phyloP scores from a whole-genome alignment of 2,797 vertebrate genomes.

The Benthosema pterotum region DNA sequence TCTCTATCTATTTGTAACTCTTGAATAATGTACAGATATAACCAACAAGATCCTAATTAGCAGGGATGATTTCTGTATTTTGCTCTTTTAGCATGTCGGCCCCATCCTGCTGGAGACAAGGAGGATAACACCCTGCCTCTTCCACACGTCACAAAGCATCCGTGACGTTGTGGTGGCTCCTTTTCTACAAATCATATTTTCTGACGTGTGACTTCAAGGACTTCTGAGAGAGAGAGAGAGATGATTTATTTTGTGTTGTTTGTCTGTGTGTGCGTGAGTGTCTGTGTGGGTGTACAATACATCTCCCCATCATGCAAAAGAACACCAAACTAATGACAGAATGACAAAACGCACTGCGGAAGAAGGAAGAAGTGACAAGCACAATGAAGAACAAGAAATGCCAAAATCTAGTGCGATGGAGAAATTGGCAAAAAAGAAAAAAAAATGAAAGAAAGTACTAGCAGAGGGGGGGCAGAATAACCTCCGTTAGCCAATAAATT shows the following conservation, averaged over 20 bases:
- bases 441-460: conserved; percentile 44
- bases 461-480: conserved; percentile 2
- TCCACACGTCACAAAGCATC: conserved; percentile 56
- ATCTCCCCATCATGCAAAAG: too few species aligned
- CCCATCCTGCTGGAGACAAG: conserved; percentile 41
- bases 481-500: background rate
- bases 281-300: too few species aligned
- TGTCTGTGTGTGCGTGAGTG: conserved; percentile 14
- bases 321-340: conserved; percentile 15
- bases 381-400: conserved; percentile 61
- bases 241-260: conserved; percentile 49
- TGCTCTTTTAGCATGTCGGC: conserved; percentile 42
- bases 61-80: conserved; percentile 35
- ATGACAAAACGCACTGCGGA: conserved; percentile 49
- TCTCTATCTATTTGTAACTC: too few species aligned
- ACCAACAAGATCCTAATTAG: too few species aligned
- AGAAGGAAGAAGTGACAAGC: conserved; percentile 62
- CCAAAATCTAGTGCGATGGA: conserved; percentile 39
- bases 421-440: conserved; percentile 53
- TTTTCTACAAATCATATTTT: conserved; percentile 51
- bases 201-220: conserved; percentile 53
- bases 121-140: conserved; percentile 44
- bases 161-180: conserved; percentile 43
- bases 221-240: conserved; percentile 46
- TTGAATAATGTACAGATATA: too few species aligned